A percentile compares a stretch with the other conserved stretches of the same genome.
Evolutionary conservation across 2,888 invertebrate genomes (phyloP).

Genomic region (Odontothrips loti): DNA sequence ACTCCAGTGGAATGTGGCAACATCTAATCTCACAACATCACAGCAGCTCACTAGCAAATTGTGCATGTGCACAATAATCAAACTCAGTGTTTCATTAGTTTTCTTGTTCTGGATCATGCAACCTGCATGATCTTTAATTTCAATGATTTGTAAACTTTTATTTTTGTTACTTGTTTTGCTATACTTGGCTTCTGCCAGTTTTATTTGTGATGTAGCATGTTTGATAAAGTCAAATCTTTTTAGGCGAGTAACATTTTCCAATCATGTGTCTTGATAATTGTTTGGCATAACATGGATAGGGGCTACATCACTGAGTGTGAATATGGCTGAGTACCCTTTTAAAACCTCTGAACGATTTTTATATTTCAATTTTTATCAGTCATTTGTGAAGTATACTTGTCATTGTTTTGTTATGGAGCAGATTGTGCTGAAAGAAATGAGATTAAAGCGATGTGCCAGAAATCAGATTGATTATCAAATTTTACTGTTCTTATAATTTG

Average conservation of each 20-base stretch:
- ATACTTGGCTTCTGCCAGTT: no score
- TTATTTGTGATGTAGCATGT: no score
- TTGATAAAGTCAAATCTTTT: no score
- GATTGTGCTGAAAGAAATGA: no score
- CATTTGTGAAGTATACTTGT: no score
- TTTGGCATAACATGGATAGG: not conserved
- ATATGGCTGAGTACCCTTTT: no score
- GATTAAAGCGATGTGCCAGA: no score
- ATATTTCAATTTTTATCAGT: no score
- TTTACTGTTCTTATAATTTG: not conserved
- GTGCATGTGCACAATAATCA: not conserved
- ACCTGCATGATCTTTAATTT: not conserved
- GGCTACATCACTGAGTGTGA: not conserved
- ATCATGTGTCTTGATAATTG: not conserved
- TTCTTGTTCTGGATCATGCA: not conserved
- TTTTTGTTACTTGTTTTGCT: not conserved
- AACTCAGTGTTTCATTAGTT: not conserved
- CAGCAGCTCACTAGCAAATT: not conserved
- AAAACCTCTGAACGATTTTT: no score
- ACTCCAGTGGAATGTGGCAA: not conserved
- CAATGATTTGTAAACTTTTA: not conserved
- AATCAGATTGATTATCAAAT: no score
- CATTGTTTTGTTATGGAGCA: no score
- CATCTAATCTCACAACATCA: conserved; percentile 13
- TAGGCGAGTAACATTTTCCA: no score